Base-by-base conservation (phyloP, 1,140 invertebrate genomes). In the Lerema accius region DNA sequence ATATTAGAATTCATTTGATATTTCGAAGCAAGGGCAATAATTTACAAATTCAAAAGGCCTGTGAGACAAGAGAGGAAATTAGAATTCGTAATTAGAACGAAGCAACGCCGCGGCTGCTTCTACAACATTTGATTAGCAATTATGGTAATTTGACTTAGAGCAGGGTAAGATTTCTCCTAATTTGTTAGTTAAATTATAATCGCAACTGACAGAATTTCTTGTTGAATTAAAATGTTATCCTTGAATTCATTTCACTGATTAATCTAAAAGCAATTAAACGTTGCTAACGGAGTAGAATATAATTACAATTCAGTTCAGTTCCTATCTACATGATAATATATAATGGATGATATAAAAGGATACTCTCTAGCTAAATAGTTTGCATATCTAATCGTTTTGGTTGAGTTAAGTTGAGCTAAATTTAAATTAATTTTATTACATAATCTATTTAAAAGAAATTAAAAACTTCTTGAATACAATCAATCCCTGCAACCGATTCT, bases 51-150 rank as follows among this genome's bases (percentile, higher is more conserved):
- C 87, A 90, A 89, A 87, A 84, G 80, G 79, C 77, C 82, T 82
- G 75, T 80, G 77, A 84, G 86, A 89, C 84, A 86, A 90, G 87
- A 84, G 84, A 81, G 79, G 74, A 77, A 83, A 89, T 90, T 89
- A 90, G 88, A 88, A 90, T 89, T 89, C 86, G 77, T 90, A 89
- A 90, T 89, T 89, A 89, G 84, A 69, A 65, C 69, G 78, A 76
- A 76, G 80, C 77, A 74, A 80, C 71, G 74, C 76, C 71, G 71
- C 78, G 79, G 71, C 76, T 73, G 80, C 79, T 85, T 80, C 80
- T 82, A 85, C 83, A 86, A 82, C 85, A 82, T 90, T 90, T 90
- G 86, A 90, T 90, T 89, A 90, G 80, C 86, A 90, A 90, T 90
- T 90, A 89, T 90, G 87, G 76, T 87, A 90, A 90, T 90, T 87